Conservation (phyloP, 2,888 invertebrate genomes). For the Clivina fossor region DNA sequence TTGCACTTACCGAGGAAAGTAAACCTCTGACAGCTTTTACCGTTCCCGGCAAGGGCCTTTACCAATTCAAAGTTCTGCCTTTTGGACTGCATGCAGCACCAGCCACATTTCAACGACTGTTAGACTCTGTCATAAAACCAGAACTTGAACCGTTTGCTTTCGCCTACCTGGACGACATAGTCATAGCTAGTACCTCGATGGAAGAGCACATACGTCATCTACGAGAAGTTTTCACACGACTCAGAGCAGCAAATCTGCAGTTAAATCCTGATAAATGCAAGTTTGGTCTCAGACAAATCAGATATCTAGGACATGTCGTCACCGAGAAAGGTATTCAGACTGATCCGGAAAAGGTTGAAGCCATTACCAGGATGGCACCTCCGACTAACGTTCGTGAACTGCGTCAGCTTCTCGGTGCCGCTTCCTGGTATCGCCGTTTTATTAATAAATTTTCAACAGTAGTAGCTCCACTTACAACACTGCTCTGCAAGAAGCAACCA, state of each 20-base stretch:
- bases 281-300: constrained; percentile 32
- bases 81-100: constrained; percentile 44
- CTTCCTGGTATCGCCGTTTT: constrained; percentile 44
- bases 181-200: constrained; percentile 34
- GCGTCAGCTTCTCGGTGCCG: constrained; percentile 42
- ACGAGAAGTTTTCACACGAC: constrained; percentile 32
- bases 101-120: constrained; percentile 43
- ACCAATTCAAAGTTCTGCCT: constrained; percentile 44
- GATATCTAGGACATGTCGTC: constrained; percentile 37
- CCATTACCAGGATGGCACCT: constrained; percentile 22
- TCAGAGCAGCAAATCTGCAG: constrained; percentile 33
- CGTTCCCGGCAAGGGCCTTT: constrained; percentile 42
- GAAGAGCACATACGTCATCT: constrained; percentile 34
- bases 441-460: constrained; percentile 37
- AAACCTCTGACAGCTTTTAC: constrained; percentile 43
- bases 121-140: constrained; percentile 42
- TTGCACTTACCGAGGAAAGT: constrained; percentile 35
- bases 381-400: constrained; percentile 36
- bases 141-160: constrained; percentile 40
- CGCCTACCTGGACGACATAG: constrained; percentile 43
- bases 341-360: constrained; percentile 24
- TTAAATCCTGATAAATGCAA: constrained; percentile 39
- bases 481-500: constrained; percentile 36
- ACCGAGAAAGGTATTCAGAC: constrained; percentile 26
- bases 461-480: constrained; percentile 37